phyloP scores from a whole-genome alignment of 2,113 vertebrate genomes.

The Glareola pratincola region DNA sequence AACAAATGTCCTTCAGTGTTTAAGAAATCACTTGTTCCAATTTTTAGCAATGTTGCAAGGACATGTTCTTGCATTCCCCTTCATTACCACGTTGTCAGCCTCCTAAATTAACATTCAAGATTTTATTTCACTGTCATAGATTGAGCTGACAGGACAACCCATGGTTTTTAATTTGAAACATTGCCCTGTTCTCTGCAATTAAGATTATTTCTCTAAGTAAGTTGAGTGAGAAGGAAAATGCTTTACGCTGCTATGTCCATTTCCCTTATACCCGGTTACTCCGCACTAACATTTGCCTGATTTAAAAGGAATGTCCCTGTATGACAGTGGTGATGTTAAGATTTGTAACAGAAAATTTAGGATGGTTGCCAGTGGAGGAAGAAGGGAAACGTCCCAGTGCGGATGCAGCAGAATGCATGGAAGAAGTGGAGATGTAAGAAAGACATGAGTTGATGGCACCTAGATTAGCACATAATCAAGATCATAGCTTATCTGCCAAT shows the following conservation, averaged over 20 bases:
- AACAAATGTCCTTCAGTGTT: background rate
- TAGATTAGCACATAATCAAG: background rate
- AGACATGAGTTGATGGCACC: background rate
- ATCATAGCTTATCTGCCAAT: background rate
- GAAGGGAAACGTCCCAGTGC: background rate
- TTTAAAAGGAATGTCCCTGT: background rate
- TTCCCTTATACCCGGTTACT: background rate
- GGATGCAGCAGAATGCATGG: background rate
- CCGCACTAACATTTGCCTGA: background rate
- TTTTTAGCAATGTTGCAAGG: background rate
- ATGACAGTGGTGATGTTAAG: background rate
- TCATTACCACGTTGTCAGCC: background rate
- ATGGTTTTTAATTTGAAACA: background rate
- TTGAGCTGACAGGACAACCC: background rate
- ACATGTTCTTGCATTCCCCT: background rate
- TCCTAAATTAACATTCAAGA: background rate
- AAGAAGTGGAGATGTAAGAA: background rate
- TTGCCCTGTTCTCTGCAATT: background rate
- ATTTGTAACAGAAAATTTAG: background rate
- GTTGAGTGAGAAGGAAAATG: background rate
- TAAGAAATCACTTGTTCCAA: background rate
- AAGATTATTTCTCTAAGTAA: background rate
- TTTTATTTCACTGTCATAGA: background rate
- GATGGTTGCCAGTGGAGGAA: background rate
- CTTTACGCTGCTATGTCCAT: background rate